phyloP scores from a whole-genome alignment of 2,797 vertebrate genomes.

The Eleutherodactylus coqui region DNA sequence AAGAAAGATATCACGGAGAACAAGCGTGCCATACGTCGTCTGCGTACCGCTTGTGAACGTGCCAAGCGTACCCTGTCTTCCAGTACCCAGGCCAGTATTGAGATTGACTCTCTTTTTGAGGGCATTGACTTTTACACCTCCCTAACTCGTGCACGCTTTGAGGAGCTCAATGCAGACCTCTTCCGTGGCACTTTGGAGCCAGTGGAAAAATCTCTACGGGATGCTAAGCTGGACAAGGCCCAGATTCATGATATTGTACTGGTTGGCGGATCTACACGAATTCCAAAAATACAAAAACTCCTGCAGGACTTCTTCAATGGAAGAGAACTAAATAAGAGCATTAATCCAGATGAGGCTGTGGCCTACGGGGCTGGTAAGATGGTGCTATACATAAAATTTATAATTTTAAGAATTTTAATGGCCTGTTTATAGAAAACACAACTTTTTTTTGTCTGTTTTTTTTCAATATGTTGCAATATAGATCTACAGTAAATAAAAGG shows the following conservation, averaged over 20 bases:
- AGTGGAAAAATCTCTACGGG: constrained; percentile 85
- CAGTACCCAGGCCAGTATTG: constrained; percentile 83
- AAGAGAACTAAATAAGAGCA: constrained; percentile 88
- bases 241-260: constrained; percentile 88
- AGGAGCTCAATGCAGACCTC: constrained; percentile 87
- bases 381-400: too few species aligned
- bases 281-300: constrained; percentile 88
- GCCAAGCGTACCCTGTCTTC: constrained; percentile 84
- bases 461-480: not conserved
- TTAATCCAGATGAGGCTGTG: constrained; percentile 89
- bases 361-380: constrained; percentile 85
- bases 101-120: constrained; percentile 86
- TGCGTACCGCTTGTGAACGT: constrained; percentile 82
- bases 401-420: too few species aligned
- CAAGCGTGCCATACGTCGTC: constrained; percentile 84
- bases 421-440: not conserved
- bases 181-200: constrained; percentile 88
- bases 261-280: constrained; percentile 87
- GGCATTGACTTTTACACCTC: constrained; percentile 90
- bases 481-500: too few species aligned
- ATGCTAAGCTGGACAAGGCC: constrained; percentile 86
- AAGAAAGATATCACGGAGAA: constrained; percentile 89
- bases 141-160: constrained; percentile 88
- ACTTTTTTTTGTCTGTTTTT: not conserved
- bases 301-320: constrained; percentile 89